These are phyloP conservation scores for Haliclystus octoradiatus DNA, from an alignment of 30 jellyfish, hydroid and myxozoan species.

Conservation along the genomic window DNA sequence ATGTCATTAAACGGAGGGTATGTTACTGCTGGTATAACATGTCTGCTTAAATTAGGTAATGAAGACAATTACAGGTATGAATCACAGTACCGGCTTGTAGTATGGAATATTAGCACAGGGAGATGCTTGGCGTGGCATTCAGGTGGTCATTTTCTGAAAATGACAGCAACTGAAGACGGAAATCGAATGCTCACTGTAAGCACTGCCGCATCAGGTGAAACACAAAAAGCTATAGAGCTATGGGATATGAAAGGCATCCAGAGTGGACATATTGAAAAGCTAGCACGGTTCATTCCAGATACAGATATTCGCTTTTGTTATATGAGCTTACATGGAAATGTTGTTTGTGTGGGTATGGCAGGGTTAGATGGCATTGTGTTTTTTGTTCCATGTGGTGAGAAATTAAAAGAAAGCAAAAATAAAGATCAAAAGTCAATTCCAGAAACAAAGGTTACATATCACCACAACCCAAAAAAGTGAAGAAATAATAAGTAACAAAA, in stretches of 20 bases:
- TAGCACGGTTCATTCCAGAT: constrained; percentile 61
- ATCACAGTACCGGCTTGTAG: constrained; percentile 16
- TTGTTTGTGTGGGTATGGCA: constrained; percentile 30
- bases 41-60: constrained; percentile 10
- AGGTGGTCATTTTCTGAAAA: constrained; percentile 9
- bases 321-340: constrained; percentile 29
- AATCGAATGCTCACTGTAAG: constrained; percentile 7
- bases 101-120: constrained; percentile 23
- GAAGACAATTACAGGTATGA: no score
- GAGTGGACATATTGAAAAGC: constrained; percentile 9
- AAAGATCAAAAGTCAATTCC: background rate
- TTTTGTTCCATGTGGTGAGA: constrained; percentile 36
- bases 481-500: no score
- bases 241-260: constrained; percentile 36
- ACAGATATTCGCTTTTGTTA: constrained; percentile 42
- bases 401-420: constrained; percentile 9
- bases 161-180: constrained; percentile 28
- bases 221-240: constrained; percentile 25
- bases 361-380: constrained; percentile 25
- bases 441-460: background rate
- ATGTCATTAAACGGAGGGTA: constrained; percentile 5
- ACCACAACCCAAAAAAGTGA: background rate
- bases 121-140: constrained; percentile 6
- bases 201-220: constrained; percentile 23
- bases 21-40: constrained; percentile 21